Conservation (phyloP, 2,888 invertebrate species). For the Pedicia rivosa region DNA sequence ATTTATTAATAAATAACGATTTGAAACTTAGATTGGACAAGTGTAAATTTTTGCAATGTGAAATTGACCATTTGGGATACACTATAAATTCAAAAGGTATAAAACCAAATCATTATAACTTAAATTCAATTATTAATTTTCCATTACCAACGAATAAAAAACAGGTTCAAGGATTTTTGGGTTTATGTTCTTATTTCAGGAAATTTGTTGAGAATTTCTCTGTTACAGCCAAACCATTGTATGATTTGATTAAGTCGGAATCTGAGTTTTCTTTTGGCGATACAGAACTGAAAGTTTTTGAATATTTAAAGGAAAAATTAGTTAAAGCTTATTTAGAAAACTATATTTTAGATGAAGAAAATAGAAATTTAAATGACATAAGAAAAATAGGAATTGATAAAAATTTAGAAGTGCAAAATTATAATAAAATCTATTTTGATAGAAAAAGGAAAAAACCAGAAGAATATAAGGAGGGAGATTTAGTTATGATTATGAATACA, state of each 20-base stretch:
- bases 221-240: conserved; percentile 16
- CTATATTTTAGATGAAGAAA: background rate
- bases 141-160: conserved; percentile 1
- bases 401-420: background rate
- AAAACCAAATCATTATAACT: conserved; percentile 5
- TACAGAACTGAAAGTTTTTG: conserved; percentile 10
- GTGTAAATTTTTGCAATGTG: conserved; percentile 8
- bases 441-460: background rate
- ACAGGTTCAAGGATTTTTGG: conserved; percentile 8
- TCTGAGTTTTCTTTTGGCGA: conserved; percentile 10
- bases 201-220: conserved; percentile 6
- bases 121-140: conserved; percentile 2
- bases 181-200: conserved; percentile 6
- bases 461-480: background rate
- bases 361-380: background rate
- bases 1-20: conserved; percentile 3
- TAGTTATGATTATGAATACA: background rate
- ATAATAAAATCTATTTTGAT: background rate
- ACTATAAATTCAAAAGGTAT: conserved; percentile 3
- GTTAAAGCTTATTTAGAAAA: background rate
- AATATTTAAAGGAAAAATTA: conserved; percentile 10
- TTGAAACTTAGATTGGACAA: conserved; percentile 8
- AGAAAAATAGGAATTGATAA: background rate
- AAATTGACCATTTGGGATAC: conserved; percentile 9
- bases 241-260: conserved; percentile 7